Evolutionary conservation across 2,113 vertebrate species (phyloP).

Genomic region (Physeter macrocephalus): DNA sequence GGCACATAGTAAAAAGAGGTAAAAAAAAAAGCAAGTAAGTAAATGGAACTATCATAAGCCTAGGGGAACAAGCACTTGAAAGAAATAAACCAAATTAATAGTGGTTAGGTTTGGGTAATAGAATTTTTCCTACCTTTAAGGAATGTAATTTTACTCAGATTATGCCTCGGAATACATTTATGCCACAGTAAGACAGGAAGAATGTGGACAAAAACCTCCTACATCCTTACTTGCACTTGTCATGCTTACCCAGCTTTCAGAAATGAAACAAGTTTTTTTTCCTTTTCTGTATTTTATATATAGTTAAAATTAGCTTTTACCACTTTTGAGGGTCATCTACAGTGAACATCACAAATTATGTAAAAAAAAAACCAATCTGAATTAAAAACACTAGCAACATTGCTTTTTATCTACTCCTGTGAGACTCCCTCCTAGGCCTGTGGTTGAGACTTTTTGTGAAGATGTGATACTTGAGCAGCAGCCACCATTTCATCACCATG

Average conservation of each 20-base stretch:
- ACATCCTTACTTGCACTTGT: background rate
- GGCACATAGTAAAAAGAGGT: background rate
- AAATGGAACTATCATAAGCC: background rate
- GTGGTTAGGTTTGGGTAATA: background rate
- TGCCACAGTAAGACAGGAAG: background rate
- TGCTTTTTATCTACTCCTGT: background rate
- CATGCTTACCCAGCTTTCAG: background rate
- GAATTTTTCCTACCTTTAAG: slow-evolving; percentile 2
- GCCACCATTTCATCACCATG: background rate
- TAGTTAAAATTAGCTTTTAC: background rate
- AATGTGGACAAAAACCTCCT: background rate
- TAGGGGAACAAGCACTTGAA: background rate
- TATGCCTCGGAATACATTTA: background rate
- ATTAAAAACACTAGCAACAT: background rate
- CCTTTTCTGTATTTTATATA: background rate
- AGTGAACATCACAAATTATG: background rate
- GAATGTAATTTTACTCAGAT: background rate
- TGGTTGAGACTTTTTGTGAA: background rate
- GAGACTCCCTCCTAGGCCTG: background rate
- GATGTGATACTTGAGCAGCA: background rate
- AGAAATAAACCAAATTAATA: background rate
- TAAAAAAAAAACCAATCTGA: background rate
- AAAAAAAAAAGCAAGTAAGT: background rate
- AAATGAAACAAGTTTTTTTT: background rate
- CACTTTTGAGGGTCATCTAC: background rate